Evolutionary conservation across 1,140 invertebrate genomes (phyloP), one percentile per base, ranked within the genome.

Genomic region (Drosophila ironensis): DNA sequence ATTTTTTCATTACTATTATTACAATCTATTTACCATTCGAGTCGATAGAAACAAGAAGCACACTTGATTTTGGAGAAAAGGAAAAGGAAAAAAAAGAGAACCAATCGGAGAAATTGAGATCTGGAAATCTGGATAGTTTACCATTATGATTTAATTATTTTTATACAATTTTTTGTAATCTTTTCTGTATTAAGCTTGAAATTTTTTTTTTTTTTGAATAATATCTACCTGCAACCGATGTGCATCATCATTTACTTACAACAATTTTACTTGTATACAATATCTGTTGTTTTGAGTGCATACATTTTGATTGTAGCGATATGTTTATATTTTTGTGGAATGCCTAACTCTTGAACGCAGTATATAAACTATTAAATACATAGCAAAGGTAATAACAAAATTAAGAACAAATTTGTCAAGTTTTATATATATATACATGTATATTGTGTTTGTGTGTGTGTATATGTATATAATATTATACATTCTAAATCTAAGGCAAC

Each of bases 1-100:
- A 84, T 84, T 82, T 82, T 66, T 77, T 75, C 47, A 80, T 54
- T 80, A 69, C 41, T 59, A 56, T 77, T 75, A 81, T 12, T 33
- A 33, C 11, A n/a, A n/a, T n/a, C n/a, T 53, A 17, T 67, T 69
- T 51, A 44, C 27, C 30, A 28, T 61, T 59, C 54, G 12, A 35
- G 33, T 14, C 11, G 33, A 54, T 37, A 53, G 38, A 33, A 27
- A 27, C 7, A 33, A 6, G 6, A 11, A 30, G n/a, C 27, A 11
- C n/a, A 4, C 9, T 8, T n/a, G n/a, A n/a, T n/a, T n/a, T n/a
- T n/a, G n/a, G n/a, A 30, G 9, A 4, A n/a, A 33, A 33, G 4
- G 4, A 8, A 33, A 4, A 33, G 6, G 2, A 33, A 5, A 5
- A 33, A 0, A 0, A n/a, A 27, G 7, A 7, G 7, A 27, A 27